Conservation (phyloP, 2,888 invertebrate genomes). For the Gortyna flavago region DNA sequence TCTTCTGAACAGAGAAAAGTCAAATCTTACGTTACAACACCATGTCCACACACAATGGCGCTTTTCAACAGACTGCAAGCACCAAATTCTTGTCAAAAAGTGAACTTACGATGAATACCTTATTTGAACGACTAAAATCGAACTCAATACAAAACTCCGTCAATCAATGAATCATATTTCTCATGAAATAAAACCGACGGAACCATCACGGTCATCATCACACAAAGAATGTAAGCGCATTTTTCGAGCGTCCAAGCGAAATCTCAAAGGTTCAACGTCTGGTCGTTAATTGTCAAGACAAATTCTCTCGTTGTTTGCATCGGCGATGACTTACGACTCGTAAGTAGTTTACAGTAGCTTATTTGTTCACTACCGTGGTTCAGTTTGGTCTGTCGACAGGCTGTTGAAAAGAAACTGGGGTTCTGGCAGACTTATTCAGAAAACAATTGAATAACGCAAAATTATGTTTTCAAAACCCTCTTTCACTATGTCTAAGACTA, state of each 20-base stretch:
- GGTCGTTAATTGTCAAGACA: conserved; percentile 80
- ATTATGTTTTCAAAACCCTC: too few relatives aligned
- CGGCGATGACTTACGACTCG: conserved; percentile 74
- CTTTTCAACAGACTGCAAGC: neutral
- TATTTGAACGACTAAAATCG: neutral
- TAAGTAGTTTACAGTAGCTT: conserved; percentile 80
- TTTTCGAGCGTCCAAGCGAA: conserved; percentile 70
- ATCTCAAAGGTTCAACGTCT: conserved; percentile 71
- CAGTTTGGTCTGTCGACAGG: conserved; percentile 47
- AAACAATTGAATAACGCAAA: conserved; percentile 14
- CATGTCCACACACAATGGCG: neutral
- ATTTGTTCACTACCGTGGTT: conserved; percentile 63
- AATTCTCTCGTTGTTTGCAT: conserved; percentile 73
- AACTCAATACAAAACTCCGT: neutral
- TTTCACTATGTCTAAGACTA: too few relatives aligned
- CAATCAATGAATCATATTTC: conserved; percentile 8
- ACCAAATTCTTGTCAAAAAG: neutral
- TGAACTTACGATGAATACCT: neutral
- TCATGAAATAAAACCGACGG: conserved; percentile 30
- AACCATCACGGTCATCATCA: conserved; percentile 48
- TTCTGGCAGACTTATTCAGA: conserved; percentile 5
- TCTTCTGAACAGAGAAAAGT: neutral
- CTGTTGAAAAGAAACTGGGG: conserved; percentile 4
- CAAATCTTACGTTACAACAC: neutral
- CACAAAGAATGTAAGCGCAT: conserved; percentile 54